Evolutionary conservation across 2,797 vertebrate genomes (phyloP).

Genomic region (Clarias platycephalus): DNA sequence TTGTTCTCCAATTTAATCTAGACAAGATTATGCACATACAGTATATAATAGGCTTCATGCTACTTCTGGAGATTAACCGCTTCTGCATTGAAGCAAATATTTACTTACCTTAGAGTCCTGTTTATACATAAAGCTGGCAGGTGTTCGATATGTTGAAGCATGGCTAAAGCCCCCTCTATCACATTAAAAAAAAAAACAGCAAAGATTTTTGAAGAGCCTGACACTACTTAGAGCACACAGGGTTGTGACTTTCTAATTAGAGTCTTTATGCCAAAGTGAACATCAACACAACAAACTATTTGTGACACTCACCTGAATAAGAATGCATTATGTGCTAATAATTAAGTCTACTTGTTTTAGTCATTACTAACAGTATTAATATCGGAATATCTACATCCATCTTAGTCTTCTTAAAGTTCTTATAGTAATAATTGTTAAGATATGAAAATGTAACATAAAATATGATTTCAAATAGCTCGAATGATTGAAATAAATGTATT

Average conservation of each 20-base stretch:
- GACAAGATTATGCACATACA: background rate
- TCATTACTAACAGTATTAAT: background rate
- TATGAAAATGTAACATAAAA: background rate
- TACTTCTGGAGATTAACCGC: background rate
- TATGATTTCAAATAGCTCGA: background rate
- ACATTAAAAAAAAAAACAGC: conserved; percentile 60
- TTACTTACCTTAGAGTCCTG: conserved; percentile 35
- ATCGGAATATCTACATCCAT: background rate
- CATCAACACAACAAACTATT: conserved; percentile 51
- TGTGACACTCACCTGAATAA: conserved; percentile 41
- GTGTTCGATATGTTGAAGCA: conserved; percentile 72
- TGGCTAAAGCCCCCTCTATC: conserved; percentile 59
- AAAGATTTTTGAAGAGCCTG: conserved; percentile 50
- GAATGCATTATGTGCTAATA: conserved; percentile 46
- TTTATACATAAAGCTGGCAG: conserved; percentile 55
- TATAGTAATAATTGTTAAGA: background rate
- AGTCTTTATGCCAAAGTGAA: conserved; percentile 43
- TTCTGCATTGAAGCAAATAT: conserved; percentile 48
- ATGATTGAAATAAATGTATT: background rate
- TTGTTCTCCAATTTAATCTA: background rate
- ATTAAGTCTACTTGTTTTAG: background rate
- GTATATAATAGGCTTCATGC: background rate
- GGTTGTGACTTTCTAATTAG: conserved; percentile 58
- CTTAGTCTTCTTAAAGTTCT: background rate
- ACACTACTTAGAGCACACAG: conserved; percentile 49